Conservation (phyloP, 53 echinoderm and acorn worm species). For the Echinarachnius parma region DNA sequence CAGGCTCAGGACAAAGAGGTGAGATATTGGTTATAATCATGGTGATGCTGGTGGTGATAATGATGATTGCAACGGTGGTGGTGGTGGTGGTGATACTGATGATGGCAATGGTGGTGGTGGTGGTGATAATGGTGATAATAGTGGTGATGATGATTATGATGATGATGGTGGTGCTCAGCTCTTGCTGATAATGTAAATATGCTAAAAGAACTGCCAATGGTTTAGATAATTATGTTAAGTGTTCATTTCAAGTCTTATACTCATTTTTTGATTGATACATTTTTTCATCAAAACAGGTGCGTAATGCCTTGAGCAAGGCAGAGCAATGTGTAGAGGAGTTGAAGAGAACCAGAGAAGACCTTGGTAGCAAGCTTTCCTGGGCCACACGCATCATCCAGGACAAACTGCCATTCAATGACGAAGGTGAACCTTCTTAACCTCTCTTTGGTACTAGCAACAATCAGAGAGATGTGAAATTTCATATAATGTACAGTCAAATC, state of each 20-base stretch:
- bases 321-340: slow-evolving; percentile 72
- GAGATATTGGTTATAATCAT: too few relatives aligned
- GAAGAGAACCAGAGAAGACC: slow-evolving; percentile 62
- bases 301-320: slow-evolving; percentile 63
- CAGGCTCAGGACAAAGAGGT: slow-evolving; percentile 90
- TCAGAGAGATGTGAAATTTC: too few relatives aligned
- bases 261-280: background rate
- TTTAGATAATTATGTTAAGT: background rate
- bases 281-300: slow-evolving; percentile 23
- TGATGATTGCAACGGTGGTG: too few relatives aligned
- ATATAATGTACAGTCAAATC: too few relatives aligned
- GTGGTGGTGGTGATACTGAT: too few relatives aligned
- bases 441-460: background rate
- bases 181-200: background rate
- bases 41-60: too few relatives aligned
- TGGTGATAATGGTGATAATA: background rate
- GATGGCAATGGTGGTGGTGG: background rate
- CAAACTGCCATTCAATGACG: slow-evolving; percentile 96
- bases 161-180: background rate
- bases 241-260: background rate
- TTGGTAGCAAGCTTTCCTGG: slow-evolving; percentile 75
- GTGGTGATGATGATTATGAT: background rate
- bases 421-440: slow-evolving; percentile 50
- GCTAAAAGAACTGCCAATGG: background rate
- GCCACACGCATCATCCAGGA: slow-evolving; percentile 81